Base-by-base conservation (phyloP, 1,140 invertebrate species). In the Lithobius niger region DNA sequence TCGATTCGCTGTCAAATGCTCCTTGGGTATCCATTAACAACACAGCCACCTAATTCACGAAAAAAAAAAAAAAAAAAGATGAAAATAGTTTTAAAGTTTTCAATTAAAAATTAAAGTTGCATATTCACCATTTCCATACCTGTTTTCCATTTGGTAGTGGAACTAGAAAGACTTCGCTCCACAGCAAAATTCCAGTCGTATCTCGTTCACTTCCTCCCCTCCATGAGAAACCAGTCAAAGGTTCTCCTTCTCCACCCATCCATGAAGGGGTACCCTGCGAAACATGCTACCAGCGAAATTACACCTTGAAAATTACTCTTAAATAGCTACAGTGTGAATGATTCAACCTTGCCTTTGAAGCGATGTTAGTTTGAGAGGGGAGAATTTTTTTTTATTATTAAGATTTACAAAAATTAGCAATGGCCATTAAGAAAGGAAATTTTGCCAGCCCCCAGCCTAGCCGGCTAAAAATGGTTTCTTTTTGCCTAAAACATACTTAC, bases 21-120 rank as follows among this genome's bases (percentile, higher is more conserved):
- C 95, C 95, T 74, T 98, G 95, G 13, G 95, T 98, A 68, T 98
- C 95, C 79, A 97, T 82, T 42, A 98, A 71, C 55, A 97, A 77
- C 21, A 97, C 81, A 44, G 86, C 91, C 26, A 93, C 79, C 70
- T 75, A 53, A 40, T 16, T 19, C 24, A 51, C 19, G 15, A 31
- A 54, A 40, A n/a, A 50, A 49, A 15, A n/a, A 47, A 22, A n/a
- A 1, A 43, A 22, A 54, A 25, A 24, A 31, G 55, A 49, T 59
- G 1, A 52, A 43, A 3, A 50, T 50, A 26, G 13, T 47, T 47
- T 18, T 47, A 10, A 47, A 10, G 10, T 19, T 10, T 19, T 45
- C 43, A 45, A 45, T 4, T 13, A 45, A 45, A 45, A 45, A 13
- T 4, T 18, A 45, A 13, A 45, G 22, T 45, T 18, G 19, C 22